Conservation (phyloP, 2,797 vertebrate species). For the Falco berigora region DNA sequence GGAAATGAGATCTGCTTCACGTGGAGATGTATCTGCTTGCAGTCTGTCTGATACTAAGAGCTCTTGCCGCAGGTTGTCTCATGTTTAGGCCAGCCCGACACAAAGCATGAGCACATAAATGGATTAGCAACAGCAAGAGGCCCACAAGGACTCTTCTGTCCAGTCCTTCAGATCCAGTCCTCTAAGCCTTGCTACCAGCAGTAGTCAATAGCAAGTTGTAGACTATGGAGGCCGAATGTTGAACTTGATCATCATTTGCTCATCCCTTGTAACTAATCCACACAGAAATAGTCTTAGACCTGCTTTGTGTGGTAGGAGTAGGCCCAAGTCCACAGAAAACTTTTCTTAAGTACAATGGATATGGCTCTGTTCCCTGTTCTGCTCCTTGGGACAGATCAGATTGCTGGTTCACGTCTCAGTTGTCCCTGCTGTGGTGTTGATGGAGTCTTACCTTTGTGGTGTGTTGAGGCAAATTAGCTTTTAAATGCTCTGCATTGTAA, state of each 20-base stretch:
- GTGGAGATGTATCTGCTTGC: neutral
- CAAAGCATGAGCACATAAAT: neutral
- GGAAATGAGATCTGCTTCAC: neutral
- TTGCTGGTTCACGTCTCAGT: neutral
- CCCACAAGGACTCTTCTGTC: neutral
- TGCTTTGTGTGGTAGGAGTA: neutral
- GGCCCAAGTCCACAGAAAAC: neutral
- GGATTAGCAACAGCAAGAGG: neutral
- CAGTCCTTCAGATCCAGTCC: neutral
- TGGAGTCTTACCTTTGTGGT: neutral
- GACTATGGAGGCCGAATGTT: accelerated
- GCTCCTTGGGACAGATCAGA: neutral
- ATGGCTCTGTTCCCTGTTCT: neutral
- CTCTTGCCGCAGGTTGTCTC: neutral
- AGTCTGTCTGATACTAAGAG: neutral
- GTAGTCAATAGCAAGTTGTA: neutral
- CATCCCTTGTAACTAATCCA: neutral
- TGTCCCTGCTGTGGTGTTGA: neutral
- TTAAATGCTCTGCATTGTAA: neutral
- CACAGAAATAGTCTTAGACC: neutral
- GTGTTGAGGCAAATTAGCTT: neutral
- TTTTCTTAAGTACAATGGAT: neutral
- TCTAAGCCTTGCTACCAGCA: neutral
- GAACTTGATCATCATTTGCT: neutral
- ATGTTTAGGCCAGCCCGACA: neutral